These are phyloP conservation scores for Cheirogaleus medius DNA, from an alignment of 2,113 vertebrate genomes.

Conservation along the genomic window DNA sequence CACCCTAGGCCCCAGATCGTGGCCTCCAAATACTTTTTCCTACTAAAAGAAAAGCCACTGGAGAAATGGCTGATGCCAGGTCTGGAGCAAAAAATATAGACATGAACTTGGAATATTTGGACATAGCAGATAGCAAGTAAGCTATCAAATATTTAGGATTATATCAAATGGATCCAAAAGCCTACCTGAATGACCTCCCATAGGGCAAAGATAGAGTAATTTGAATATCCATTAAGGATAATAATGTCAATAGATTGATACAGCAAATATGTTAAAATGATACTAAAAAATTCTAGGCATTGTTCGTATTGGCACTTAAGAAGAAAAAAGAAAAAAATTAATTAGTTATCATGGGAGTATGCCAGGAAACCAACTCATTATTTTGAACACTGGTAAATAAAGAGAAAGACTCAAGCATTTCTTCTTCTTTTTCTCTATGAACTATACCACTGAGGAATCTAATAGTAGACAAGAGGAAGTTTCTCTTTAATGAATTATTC, in stretches of 20 bases:
- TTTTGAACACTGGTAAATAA: slow-evolving; percentile 39
- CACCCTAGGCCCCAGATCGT: background rate
- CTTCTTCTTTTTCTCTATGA: background rate
- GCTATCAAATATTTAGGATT: background rate
- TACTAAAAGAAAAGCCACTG: background rate
- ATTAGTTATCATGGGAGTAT: background rate
- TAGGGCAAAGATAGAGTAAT: background rate
- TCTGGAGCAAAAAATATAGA: background rate
- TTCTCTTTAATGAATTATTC: slow-evolving; percentile 7
- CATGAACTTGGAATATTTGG: background rate
- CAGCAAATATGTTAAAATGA: background rate
- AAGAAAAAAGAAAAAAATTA: background rate
- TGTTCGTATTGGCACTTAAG: background rate
- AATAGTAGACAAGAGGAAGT: background rate
- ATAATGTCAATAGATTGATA: background rate
- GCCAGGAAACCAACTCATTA: background rate
- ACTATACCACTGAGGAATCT: background rate
- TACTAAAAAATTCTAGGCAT: background rate
- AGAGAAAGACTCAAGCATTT: slow-evolving; percentile 21
- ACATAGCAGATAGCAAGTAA: background rate
- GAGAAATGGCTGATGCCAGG: background rate
- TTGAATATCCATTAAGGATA: background rate
- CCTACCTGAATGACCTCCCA: background rate
- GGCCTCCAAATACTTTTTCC: background rate
- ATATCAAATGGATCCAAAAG: background rate